Base-by-base conservation (phyloP, 2,888 invertebrate genomes). In the Eupeodes latifasciatus region DNA sequence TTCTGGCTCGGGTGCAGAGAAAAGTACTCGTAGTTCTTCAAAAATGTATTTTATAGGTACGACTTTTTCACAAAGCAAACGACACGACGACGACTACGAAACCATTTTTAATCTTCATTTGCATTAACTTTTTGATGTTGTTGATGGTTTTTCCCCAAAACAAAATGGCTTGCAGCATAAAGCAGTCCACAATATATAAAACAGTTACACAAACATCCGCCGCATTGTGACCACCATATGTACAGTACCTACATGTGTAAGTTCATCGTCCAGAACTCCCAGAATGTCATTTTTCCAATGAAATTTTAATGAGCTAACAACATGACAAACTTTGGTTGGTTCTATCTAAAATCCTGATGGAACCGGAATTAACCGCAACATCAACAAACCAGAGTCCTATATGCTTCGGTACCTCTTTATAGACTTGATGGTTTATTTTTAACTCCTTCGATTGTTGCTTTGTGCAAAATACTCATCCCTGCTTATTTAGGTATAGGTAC, bases 241-340 rank as follows among this genome's bases (percentile, higher is more conserved):
- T 3, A 7, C 6, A 40, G 5, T 40, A 40, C 40, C 5, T 36
- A 36, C 2, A 5, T 40, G 2, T 27, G 27, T 27, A 27, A 3
- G 3, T 27, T 27, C 27, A 27, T 3, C 27, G 27, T 27, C 27
- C 44, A n/a, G 34, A 51, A 51, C n/a, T 44, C 77, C 71, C 69
- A 40, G 47, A 80, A 80, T 72, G 71, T 66, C 80, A 77, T 76
- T 76, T 27, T 75, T 66, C 51, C 83, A 80, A 83, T 87, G 83
- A 83, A 87, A 87, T 76, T 80, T 83, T 87, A 87, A 87, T 87
- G 87, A 87, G 87, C 66, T 87, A 87, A 83, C 83, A 87, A 83
- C 83, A 87, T 87, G 87, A 83, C 87, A 83, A 87, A 87, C 87
- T 83, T 87, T 83, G 67, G 80, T 83, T 12, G 53, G 72, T 57